Evolutionary conservation across 2,888 invertebrate genomes (phyloP), one percentile per base, ranked within the genome.

Genomic region (Drosophila sordidapex): DNA sequence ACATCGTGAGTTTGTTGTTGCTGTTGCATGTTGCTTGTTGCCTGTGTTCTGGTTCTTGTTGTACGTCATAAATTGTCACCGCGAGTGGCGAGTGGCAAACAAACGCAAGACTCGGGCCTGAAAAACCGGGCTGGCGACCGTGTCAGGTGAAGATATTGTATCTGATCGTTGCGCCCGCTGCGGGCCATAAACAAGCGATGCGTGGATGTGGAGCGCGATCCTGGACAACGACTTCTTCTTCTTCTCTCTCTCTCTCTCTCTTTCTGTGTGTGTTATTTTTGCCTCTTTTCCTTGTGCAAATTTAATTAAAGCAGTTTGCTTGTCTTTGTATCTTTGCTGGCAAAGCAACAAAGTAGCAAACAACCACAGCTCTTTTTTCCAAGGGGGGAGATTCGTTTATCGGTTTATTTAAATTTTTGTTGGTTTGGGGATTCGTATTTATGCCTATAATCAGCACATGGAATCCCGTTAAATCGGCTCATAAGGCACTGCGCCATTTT

Each of bases 21-120:
- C 25, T 56, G 57, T 40, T 43, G 46, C 46, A 25, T 46, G 46
- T 15, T 46, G 56, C 46, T 69, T 25, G 46, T 46, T 46, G 46
- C 15, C 46, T 25, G 65, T 68, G 65, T 46, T 70, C 21, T 57
- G 40, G 66, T 72, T 72, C 75, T 66, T 66, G 65, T 62, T 91
- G 91, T 91, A 91, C 76, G 85, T 91, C 91, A 91, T 91, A 91
- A 91, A 91, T 91, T 91, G 91, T 91, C 91, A 89, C 81, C 85
- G 82, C 82, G 80, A 83, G 83, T 83, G 77, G 76, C 74, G n/a
- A 72, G 70, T 56, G 70, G 48, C 48, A 46, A 51, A 10, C 62
- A 38, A 35, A n/a, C 29, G 21, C 36, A 35, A n/a, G 57, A 57
- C n/a, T 29, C 43, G 8, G 8, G 31, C 3, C 2, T 8, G 18